Evolutionary conservation across 2,797 vertebrate genomes (phyloP), one percentile per base, ranked within the genome.

Genomic region (Scarus forsteni): DNA sequence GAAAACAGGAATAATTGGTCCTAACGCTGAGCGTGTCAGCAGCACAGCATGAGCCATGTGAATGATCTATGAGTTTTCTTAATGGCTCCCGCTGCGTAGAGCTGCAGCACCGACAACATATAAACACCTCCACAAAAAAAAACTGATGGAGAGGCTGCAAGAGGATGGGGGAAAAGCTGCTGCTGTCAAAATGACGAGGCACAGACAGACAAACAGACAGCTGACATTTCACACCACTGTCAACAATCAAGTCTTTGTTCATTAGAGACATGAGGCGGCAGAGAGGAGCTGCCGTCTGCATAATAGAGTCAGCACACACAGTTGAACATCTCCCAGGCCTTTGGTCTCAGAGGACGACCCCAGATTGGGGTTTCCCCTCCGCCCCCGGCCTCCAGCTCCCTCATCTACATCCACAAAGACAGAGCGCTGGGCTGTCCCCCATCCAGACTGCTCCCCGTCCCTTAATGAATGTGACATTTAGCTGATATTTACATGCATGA

Each of bases 381-480:
- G 11, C 58, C 67, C 69, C 38, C 58, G 39, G 42, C 79, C 83
- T 59, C 51, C 56, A 63, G 54, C 66, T 70, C 71, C 77, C 64
- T 80, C 83, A 87, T 85, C 81, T 71, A 8, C 68, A 77, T 84
- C 70, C 68, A 62, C 35, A 58, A 55, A 80, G 70, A 63, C 52
- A 51, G 67, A 66, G 40, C 54, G 69, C 45, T 27, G 60, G 67
- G 73, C 75, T 79, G 75, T 88, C 83, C 69, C 60, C 49, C 84
- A 91, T 76, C 77, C 84, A 91, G 86, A 73, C 72, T 53, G 78
- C 79, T 79, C 82, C 57, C 34, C 78, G 70, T 79, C 71, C 83
- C 81, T 27, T 94, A 94, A 94, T 92, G 90, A 93, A 93, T 75
- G 79, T 94, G 94, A 92, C 94, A 94, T 95, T 95, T 94, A 91